Evolutionary conservation across 1,140 invertebrate species (phyloP).

Genomic region (Bombyx mandarina): DNA sequence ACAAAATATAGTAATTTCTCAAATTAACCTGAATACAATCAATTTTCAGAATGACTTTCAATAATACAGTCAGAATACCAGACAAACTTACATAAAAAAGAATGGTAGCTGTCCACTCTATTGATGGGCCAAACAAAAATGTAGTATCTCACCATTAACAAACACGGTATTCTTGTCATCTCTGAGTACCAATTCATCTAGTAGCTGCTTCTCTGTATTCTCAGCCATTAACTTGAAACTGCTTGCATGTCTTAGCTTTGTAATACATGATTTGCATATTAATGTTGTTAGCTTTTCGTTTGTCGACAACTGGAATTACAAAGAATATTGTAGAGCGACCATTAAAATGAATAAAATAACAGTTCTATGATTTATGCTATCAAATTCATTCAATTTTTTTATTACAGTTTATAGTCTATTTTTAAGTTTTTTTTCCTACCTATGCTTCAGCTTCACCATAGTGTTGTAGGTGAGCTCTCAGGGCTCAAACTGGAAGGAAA

Average conservation of each 20-base stretch:
- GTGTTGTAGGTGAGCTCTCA: no score
- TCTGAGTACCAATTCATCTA: constrained; percentile 13
- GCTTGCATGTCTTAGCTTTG: constrained; percentile 30
- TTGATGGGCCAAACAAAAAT: not conserved
- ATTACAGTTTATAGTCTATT: no score
- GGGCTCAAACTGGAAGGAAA: no score
- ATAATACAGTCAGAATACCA: not conserved
- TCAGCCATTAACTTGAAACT: constrained; percentile 34
- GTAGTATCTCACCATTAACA: constrained; percentile 35
- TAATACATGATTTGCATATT: constrained; percentile 43
- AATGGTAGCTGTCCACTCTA: not conserved
- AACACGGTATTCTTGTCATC: constrained; percentile 37
- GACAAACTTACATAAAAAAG: not conserved
- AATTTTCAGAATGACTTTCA: not conserved
- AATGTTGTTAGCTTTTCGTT: constrained; percentile 24
- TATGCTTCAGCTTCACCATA: no score
- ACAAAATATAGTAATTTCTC: not conserved
- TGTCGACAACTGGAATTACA: constrained; percentile 39
- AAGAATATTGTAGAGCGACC: no score
- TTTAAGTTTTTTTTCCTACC: no score
- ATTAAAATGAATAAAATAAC: no score
- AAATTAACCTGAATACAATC: not conserved
- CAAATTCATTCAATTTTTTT: no score
- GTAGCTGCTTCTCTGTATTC: constrained; percentile 30
- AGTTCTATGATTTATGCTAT: no score